Evolutionary conservation across 2,797 vertebrate species (phyloP).

Genomic region (Propithecus deckenii): DNA sequence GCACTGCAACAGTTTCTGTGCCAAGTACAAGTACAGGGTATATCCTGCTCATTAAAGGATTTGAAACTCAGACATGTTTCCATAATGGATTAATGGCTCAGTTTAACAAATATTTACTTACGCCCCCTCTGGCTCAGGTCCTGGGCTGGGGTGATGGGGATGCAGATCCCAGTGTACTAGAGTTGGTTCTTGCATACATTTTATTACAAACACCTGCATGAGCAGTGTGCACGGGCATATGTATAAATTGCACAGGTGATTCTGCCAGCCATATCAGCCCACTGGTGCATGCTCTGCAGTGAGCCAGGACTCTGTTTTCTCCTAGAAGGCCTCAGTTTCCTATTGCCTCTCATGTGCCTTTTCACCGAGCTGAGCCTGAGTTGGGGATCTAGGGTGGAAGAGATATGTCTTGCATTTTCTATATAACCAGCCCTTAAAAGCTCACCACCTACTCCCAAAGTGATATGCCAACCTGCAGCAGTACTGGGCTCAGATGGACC

Average conservation of each 20-base stretch:
- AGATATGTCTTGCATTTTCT: not conserved
- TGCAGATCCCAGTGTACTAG: accelerated
- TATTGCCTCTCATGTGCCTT: not conserved
- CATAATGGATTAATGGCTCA: not conserved
- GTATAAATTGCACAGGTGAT: accelerated
- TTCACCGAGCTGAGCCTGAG: not conserved
- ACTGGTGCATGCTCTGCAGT: not conserved
- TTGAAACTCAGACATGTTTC: not conserved
- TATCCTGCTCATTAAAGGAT: not conserved
- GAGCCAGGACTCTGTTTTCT: not conserved
- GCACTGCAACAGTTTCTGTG: not conserved
- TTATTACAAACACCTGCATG: not conserved
- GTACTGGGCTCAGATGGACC: accelerated
- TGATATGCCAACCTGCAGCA: too few relatives aligned
- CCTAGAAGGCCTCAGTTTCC: not conserved
- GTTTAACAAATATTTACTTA: not conserved
- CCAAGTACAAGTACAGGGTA: not conserved
- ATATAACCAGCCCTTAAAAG: not conserved
- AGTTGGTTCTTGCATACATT: not conserved
- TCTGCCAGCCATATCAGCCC: not conserved
- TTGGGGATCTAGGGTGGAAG: not conserved
- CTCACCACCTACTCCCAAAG: too few relatives aligned
- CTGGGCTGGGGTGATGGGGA: not conserved
- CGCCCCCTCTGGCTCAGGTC: not conserved
- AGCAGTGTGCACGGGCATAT: accelerated